These are phyloP conservation scores for Acrobeloides nanus DNA, from an alignment of 2,888 invertebrate species.

Conservation along the genomic window DNA sequence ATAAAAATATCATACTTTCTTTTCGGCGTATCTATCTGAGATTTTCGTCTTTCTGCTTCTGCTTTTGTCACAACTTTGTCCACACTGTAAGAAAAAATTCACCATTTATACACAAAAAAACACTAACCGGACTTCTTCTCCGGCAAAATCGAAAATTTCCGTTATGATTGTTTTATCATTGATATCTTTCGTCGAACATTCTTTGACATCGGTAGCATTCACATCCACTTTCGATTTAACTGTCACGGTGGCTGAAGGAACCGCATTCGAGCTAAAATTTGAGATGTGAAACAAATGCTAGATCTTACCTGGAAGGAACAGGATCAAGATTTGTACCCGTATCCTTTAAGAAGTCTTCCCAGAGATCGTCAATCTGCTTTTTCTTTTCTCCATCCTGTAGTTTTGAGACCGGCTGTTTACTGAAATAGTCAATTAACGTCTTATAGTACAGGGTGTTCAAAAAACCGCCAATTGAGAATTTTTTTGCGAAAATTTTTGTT, in stretches of 20 bases:
- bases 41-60: no score
- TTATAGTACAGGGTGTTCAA: no score
- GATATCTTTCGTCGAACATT: neutral
- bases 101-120: neutral
- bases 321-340: conserved; percentile 1
- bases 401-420: neutral
- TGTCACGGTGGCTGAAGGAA: neutral
- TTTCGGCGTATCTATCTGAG: no score
- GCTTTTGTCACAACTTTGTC: no score
- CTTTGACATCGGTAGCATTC: neutral
- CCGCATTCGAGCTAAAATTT: neutral
- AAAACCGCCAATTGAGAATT: no score
- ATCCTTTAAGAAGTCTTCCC: conserved; percentile 17
- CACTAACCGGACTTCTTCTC: conserved; percentile 67
- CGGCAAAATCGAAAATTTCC: conserved; percentile 73
- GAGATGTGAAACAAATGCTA: neutral
- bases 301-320: conserved; percentile 3
- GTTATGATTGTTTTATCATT: conserved; percentile 52
- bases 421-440: no score
- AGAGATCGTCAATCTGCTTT: conserved; percentile 13
- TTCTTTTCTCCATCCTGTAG: neutral
- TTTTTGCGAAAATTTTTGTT: neutral
- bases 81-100: no score
- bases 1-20: no score
- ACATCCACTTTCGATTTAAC: no score